Base-by-base conservation (phyloP, 1,140 invertebrate species). In the Prorops nasuta region DNA sequence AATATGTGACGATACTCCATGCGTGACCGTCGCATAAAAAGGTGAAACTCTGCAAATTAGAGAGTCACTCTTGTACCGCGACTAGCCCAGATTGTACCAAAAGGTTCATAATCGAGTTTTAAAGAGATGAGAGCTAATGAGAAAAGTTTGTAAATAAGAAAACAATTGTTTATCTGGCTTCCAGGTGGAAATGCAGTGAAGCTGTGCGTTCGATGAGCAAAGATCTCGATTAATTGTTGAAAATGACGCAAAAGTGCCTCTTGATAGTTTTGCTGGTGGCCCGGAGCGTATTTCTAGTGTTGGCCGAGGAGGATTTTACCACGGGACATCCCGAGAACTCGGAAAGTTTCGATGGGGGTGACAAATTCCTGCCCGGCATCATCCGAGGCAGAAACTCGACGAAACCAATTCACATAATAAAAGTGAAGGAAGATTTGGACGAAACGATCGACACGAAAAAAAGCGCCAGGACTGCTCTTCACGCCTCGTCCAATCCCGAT, bases 1-100 rank as follows among this genome's bases (percentile, higher is more conserved):
- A 59, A 48, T 49, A 47, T 49, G 42, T 39, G 61, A 56, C 46
- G 49, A 52, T 48, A 61, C 44, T 50, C 60, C 63, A 67, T 64
- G 71, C 68, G 66, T 71, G 61, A 69, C 71, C 40, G 36, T 53
- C 60, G 52, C 55, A 69, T 75, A 75, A 72, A 72, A 67, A 60
- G 60, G 70, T 64, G 71, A 71, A 72, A 72, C 68, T 60, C 50
- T 22, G 16, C 35, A 58, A 59, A 62, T 60, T 66, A 50, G 64
- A 66, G 63, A 71, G 58, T n/a, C 67, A 74, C 55, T 68, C 58
- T 28, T 28, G 24, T 28, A 4, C 24, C 4, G 24, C 24, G 24
- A 10, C 24, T n/a, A n/a, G n/a, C n/a, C n/a, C n/a, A n/a, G n/a
- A n/a, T n/a, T n/a, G n/a, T n/a, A n/a, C n/a, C n/a, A n/a, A n/a